These are phyloP conservation scores for Apantesis nais DNA, from an alignment of 2,888 invertebrate genomes.

Conservation along the genomic window DNA sequence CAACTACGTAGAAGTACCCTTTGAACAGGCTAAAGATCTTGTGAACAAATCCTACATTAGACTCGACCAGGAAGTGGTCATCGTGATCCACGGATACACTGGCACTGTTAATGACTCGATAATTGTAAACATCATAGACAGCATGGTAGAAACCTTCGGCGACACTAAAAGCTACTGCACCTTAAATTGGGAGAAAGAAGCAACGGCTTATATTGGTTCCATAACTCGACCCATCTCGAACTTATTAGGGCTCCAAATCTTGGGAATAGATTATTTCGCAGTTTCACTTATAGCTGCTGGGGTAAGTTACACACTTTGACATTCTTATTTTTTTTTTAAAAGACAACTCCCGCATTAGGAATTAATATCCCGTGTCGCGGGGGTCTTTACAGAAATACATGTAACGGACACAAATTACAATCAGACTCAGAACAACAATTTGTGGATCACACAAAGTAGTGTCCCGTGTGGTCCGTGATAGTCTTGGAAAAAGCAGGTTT, in stretches of 20 bases:
- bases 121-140: not conserved
- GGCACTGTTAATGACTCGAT: not conserved
- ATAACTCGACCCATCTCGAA: not conserved
- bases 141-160: not conserved
- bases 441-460: too few relatives aligned
- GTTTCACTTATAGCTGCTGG: conserved; percentile 6
- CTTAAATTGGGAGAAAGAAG: conserved; percentile 3
- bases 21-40: not conserved
- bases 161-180: conserved; percentile 2
- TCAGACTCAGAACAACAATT: too few relatives aligned
- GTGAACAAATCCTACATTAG: conserved; percentile 3
- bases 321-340: too few relatives aligned
- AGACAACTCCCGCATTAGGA: too few relatives aligned
- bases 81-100: conserved; percentile 5
- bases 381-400: too few relatives aligned
- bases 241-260: not conserved
- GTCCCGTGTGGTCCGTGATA: too few relatives aligned
- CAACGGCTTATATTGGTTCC: not conserved
- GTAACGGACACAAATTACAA: too few relatives aligned
- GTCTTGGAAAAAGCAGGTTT: too few relatives aligned
- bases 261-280: conserved; percentile 6
- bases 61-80: not conserved
- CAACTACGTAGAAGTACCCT: conserved; percentile 1
- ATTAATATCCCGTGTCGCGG: too few relatives aligned
- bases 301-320: not conserved